Evolutionary conservation across 2,888 invertebrate species (phyloP), one percentile per base, ranked within the genome.

Genomic region (Brachypalpus laphriformis): DNA sequence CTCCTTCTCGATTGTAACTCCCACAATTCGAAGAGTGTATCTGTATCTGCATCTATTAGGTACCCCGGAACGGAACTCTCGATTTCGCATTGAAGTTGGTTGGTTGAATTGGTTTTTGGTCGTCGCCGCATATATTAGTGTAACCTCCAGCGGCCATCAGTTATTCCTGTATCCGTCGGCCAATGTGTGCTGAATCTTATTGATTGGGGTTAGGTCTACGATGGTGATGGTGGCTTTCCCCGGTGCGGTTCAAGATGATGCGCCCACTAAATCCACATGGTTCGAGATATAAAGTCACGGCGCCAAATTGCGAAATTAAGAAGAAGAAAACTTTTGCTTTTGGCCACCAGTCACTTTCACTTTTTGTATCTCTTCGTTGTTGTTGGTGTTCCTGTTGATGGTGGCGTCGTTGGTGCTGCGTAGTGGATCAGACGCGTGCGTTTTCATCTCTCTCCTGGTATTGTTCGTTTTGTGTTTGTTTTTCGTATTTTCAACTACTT

Each of bases 241-340:
- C 66, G 49, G 31, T 47, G 31, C 54, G 72, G 70, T 59, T 82
- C 78, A 68, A 78, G 83, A 83, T 25, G 25, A 25, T 83, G 83
- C 83, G 74, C 78, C 80, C 78, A 80, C 74, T 57, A 78, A 72
- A 72, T 71, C 82, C 45, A 37, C 28, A 51, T 22, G 66, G 28
- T 37, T 66, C 20, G 74, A 74, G 70, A 65, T 65, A 65, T 45
- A 61, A 57, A 85, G 75, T 75, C 83, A 81, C 71, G 81, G 80
- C 81, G 81, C 85, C 81, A 76, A 85, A 81, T 85, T 85, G 85
- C 81, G 66, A 76, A 85, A 85, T 81, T 76, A 85, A 80, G 81
- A 81, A 76, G 85, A 81, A 81, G 25, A 85, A 40, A 34, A 80
- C 76, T 76, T 81, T 85, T 81, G 85, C 81, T 81, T 85, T 85